Evolutionary conservation across 2,888 invertebrate genomes (phyloP), one percentile per base, ranked within the genome.

Genomic region (Dysmachus trigonus): DNA sequence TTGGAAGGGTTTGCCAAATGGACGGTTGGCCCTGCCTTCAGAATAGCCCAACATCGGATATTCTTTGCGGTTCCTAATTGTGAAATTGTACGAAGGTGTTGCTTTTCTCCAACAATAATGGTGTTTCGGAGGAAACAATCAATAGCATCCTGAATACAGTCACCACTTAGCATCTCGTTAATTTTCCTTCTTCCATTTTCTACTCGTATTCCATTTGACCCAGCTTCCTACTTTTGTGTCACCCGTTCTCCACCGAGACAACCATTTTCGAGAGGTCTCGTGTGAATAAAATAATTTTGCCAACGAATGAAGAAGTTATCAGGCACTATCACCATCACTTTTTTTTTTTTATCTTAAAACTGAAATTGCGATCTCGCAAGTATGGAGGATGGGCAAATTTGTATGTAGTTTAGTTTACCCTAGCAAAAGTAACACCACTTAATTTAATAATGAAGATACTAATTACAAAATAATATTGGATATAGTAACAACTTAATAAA

Each of bases 81-180:
- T 81, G 33, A 81, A 62, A 81, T 81, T 81, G 51, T n/a, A 62
- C 33, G 81, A 62, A 30, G 53, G 62, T 31, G 53, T 81, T 31
- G 51, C 33, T 81, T 33, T 15, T n/a, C 31, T n/a, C 27, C 81
- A 33, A 62, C 31, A 33, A 81, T 53, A 62, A 62, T 62, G 47
- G 51, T 31, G 5, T 27, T 51, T 22, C 47, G 30, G n/a, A 81
- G 62, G 53, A 81, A 81, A 62, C 47, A 81, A 81, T 81, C 81
- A 81, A 81, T 81, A 27, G 62, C 81, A 62, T 81, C 53, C 81
- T 33, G 81, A 81, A 81, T 81, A 81, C 81, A 81, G 31, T 7
- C 81, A 27, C 53, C 62, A 62, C 31, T 81, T 81, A 81, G 53
- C 33, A 81, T 33, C 53, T 81, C 81, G 35, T 53, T 81, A 81